Conservation (phyloP, 2,113 vertebrate species). For the Gymnobelideus leadbeateri region DNA sequence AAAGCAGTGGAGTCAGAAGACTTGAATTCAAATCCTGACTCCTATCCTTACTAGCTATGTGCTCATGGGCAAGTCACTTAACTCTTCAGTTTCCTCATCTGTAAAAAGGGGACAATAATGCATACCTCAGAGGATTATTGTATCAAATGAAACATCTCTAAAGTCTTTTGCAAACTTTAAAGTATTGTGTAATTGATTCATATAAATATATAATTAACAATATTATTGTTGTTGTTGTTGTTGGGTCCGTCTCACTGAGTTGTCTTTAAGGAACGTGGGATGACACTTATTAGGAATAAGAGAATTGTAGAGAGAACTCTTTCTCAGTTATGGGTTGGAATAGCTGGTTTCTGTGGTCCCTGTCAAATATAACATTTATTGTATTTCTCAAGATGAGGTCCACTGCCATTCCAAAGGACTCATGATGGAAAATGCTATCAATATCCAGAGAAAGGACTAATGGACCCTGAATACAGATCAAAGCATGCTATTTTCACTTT, state of each 20-base stretch:
- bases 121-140: not conserved
- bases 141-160: not conserved
- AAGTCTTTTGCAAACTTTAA: not conserved
- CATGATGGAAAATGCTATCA: no score
- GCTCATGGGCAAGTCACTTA: not conserved
- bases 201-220: not conserved
- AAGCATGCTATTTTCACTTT: no score
- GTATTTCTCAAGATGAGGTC: not conserved
- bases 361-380: not conserved
- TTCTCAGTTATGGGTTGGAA: not conserved
- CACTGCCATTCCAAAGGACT: no score
- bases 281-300: not conserved
- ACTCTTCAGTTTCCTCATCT: not conserved
- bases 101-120: not conserved
- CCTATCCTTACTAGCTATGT: not conserved
- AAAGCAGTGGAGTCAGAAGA: not conserved
- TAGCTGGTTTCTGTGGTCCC: not conserved
- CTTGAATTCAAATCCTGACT: not conserved
- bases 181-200: not conserved
- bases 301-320: not conserved
- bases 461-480: no score
- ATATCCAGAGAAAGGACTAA: no score
- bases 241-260: no score
- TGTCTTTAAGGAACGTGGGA: not conserved
- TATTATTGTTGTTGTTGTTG: not conserved